Percentiles rank a stretch among this genome's conserved stretches.
Conservation (phyloP, 2,113 vertebrate species). For the Callipepla squamata region DNA sequence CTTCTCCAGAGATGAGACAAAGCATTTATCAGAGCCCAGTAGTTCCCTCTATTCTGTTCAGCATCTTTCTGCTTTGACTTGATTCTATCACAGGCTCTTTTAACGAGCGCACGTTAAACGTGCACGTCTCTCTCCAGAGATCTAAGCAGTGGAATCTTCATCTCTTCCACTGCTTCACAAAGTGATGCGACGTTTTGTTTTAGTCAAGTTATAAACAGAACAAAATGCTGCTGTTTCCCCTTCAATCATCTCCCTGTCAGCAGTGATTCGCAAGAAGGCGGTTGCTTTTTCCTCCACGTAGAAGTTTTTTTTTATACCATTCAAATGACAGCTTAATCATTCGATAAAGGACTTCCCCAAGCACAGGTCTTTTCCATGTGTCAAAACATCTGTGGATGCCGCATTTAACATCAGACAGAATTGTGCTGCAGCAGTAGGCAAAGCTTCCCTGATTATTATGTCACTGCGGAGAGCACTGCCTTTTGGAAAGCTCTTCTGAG, state of each 20-base stretch:
- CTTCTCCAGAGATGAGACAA: neutral
- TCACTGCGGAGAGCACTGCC: accelerated
- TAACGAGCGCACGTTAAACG: slow-evolving; percentile 11
- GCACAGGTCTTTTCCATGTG: slow-evolving; percentile 31
- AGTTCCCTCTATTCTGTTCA: neutral
- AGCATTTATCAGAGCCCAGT: neutral
- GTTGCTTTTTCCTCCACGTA: neutral
- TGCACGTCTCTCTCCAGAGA: neutral
- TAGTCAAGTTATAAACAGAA: slow-evolving; percentile 16
- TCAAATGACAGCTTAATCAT: slow-evolving; percentile 30
- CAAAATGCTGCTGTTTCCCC: slow-evolving; percentile 23
- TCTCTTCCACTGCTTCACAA: neutral
- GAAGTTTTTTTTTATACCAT: slow-evolving; percentile 9
- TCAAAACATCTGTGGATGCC: slow-evolving; percentile 12
- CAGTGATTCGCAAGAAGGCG: slow-evolving; percentile 9
- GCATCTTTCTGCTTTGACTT: neutral
- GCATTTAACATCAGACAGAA: neutral
- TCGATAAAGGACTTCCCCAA: slow-evolving; percentile 12
- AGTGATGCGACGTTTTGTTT: neutral
- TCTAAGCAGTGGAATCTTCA: neutral
- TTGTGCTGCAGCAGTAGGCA: neutral
- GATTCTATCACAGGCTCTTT: slow-evolving; percentile 30
- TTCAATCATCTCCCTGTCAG: slow-evolving; percentile 6
- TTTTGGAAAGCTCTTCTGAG: neutral
- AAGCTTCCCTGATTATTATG: neutral